Conservation (phyloP, 1,140 invertebrate genomes). For the Nilaparvata lugens region DNA sequence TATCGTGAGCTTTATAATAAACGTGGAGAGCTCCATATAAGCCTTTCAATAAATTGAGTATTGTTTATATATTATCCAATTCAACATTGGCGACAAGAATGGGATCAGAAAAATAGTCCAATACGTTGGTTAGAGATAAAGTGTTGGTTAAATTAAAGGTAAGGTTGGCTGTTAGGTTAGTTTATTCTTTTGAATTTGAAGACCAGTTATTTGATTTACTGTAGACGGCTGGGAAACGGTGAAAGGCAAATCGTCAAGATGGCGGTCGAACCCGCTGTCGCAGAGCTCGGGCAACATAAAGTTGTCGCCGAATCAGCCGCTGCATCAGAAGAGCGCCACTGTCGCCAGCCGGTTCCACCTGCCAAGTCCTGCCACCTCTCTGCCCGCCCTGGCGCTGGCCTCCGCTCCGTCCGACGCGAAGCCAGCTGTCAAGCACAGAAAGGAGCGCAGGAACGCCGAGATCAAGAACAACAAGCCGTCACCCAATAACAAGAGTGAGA, state of each 20-base stretch:
- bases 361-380: constrained; percentile 45
- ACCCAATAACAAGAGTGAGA: neutral
- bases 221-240: constrained; percentile 59
- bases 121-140: too few species aligned
- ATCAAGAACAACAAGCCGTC: neutral
- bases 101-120: too few species aligned
- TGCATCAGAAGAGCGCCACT: constrained; percentile 36
- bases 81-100: too few species aligned
- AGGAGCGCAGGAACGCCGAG: neutral
- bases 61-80: too few species aligned
- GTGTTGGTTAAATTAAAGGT: too few species aligned
- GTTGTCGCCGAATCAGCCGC: constrained; percentile 33
- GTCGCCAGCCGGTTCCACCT: constrained; percentile 38
- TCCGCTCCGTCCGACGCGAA: neutral
- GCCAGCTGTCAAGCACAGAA: neutral
- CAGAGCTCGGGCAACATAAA: constrained; percentile 22
- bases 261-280: constrained; percentile 13
- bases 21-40: too few species aligned
- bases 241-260: constrained; percentile 36
- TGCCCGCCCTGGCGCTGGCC: constrained; percentile 40
- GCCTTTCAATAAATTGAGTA: too few species aligned
- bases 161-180: too few species aligned
- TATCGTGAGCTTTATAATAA: too few species aligned
- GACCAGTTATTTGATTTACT: too few species aligned
- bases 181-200: too few species aligned